Percentiles rank a stretch among this genome's conserved stretches.
Conservation (phyloP, 2,888 invertebrate species). For the Archaeoteleia sp. region DNA sequence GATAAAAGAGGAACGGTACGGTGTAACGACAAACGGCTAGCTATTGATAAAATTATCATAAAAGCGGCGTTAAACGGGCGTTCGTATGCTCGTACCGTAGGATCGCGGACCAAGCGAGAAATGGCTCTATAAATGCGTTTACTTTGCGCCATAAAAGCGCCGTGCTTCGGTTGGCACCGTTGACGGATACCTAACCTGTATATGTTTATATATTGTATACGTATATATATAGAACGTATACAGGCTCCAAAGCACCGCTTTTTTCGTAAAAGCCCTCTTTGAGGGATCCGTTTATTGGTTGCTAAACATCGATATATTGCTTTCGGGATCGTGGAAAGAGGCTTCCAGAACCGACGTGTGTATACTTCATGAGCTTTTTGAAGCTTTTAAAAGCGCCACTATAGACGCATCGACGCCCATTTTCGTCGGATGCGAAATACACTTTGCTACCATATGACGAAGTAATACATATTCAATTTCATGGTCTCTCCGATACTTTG, state of each 20-base stretch:
- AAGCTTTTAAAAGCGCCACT: slow-evolving; percentile 68
- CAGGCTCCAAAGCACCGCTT: slow-evolving; percentile 68
- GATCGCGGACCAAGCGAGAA: slow-evolving; percentile 60
- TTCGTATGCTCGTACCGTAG: slow-evolving; percentile 59
- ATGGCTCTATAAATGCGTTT: slow-evolving; percentile 73
- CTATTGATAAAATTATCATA: slow-evolving; percentile 72
- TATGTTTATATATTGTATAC: slow-evolving; percentile 47
- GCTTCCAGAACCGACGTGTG: slow-evolving; percentile 48
- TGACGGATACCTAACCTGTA: slow-evolving; percentile 57
- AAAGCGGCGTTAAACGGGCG: slow-evolving; percentile 67
- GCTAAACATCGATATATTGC: slow-evolving; percentile 75
- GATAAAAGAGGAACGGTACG: slow-evolving; percentile 38
- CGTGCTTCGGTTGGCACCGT: slow-evolving; percentile 66
- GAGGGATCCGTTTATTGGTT: slow-evolving; percentile 75
- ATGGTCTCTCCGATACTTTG: slow-evolving; percentile 36
- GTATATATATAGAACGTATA: slow-evolving; percentile 40
- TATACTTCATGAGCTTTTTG: slow-evolving; percentile 59
- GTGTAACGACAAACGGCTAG: slow-evolving; percentile 44
- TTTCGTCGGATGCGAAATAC: slow-evolving; percentile 47
- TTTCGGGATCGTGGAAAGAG: slow-evolving; percentile 68
- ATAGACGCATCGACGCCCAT: slow-evolving; percentile 45
- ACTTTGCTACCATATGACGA: slow-evolving; percentile 48
- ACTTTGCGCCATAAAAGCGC: slow-evolving; percentile 72
- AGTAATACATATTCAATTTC: slow-evolving; percentile 49
- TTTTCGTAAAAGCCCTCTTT: slow-evolving; percentile 74